Percentiles rank a stretch among this genome's conserved stretches.
Conservation (phyloP, 2,888 invertebrate species). For the Archaeoteleia sp. region DNA sequence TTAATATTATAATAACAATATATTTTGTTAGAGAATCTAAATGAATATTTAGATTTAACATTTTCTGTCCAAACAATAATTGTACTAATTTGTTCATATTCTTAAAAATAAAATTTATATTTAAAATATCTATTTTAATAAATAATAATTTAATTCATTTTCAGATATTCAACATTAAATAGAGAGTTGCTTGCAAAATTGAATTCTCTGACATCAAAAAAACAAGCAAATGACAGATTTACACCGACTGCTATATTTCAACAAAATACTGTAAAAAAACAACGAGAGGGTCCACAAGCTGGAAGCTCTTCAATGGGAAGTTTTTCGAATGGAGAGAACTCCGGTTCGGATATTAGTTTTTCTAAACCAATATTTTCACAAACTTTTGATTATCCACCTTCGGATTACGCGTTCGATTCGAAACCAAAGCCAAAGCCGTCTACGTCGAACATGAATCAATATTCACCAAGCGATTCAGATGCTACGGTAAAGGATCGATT, state of each 20-base stretch:
- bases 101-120: not conserved
- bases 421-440: slow-evolving; percentile 33
- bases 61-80: too few relatives aligned
- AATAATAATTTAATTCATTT: too few relatives aligned
- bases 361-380: slow-evolving; percentile 53
- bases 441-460: slow-evolving; percentile 38
- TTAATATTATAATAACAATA: too few relatives aligned
- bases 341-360: slow-evolving; percentile 49
- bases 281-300: slow-evolving; percentile 23
- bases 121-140: too few relatives aligned
- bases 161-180: slow-evolving; percentile 65
- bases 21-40: too few relatives aligned
- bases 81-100: not conserved
- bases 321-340: too few relatives aligned
- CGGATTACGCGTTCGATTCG: slow-evolving; percentile 27
- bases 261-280: slow-evolving; percentile 44
- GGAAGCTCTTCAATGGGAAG: too few relatives aligned
- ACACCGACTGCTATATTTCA: slow-evolving; percentile 66
- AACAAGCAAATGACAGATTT: slow-evolving; percentile 65
- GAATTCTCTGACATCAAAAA: slow-evolving; percentile 48
- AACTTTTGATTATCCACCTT: slow-evolving; percentile 55
- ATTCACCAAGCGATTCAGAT: slow-evolving; percentile 37
- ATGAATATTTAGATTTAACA: too few relatives aligned
- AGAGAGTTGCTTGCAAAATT: slow-evolving; percentile 60
- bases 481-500: too few relatives aligned